Base-by-base conservation (phyloP, 2,888 invertebrate genomes). In the Catocala sponsa region DNA sequence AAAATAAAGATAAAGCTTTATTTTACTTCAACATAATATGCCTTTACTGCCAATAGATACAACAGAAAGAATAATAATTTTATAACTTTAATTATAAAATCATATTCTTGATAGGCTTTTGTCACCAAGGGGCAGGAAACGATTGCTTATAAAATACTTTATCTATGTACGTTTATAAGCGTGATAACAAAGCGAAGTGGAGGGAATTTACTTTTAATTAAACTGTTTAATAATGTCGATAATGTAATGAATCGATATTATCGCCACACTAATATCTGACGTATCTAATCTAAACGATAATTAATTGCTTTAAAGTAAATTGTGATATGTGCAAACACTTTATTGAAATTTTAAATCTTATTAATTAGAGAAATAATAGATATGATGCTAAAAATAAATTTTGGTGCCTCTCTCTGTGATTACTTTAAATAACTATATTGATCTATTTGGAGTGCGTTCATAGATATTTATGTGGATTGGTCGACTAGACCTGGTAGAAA, bases 231-330 rank as follows among this genome's bases (percentile, higher is more conserved):
- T 65, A 33, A 63, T 47, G 59, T 57, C 60, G 80, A 78, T 79
- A 78, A 75, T 70, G 72, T 76, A 72, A 72, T 73, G 65, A 75
- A 81, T 84, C 78, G 84, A 83, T 83, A 70, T 73, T 81, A 84
- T 87, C 82, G 62, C 65, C 57, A 73, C 74, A 70, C 58, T 56
- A 63, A 76, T 83, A 82, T 83, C 81, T 81, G 85, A 81, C 83
- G 69, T 84, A 77, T 80, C 79, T 76, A 81, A 89, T 89, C 89
- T 77, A 69, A 81, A 81, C 72, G 72, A 81, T 81, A 79, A 87
- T 85, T 83, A 80, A 87, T 86, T 79, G 76, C 67, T 52, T 56
- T 69, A 73, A 82, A 82, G 76, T 68, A 63, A 71, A 74, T 73
- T 70, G 69, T 57, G 61, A 42, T 52, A 50, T 51, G 57, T 66